These are phyloP conservation scores for Blastobasis lacticolella DNA, from an alignment of 2,888 invertebrate species.

Conservation along the genomic window DNA sequence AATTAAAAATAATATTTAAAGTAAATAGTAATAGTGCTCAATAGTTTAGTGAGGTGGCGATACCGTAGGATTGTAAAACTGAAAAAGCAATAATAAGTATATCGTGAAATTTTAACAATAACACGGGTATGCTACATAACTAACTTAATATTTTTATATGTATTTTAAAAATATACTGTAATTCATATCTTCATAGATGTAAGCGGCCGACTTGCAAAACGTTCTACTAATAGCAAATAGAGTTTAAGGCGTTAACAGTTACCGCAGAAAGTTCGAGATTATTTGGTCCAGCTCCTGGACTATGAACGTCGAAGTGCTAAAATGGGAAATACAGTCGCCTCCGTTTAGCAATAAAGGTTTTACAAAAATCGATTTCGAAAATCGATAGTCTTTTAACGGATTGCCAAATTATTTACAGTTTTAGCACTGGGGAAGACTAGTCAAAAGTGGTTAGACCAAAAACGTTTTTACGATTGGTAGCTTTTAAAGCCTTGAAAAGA, in stretches of 20 bases:
- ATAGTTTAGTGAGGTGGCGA: conserved; percentile 50
- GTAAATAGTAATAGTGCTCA: conserved; percentile 64
- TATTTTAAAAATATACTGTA: conserved; percentile 69
- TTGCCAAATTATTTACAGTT: conserved; percentile 2
- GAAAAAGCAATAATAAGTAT: conserved; percentile 61
- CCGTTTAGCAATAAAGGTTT: neutral
- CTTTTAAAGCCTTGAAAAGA: conserved; percentile 4
- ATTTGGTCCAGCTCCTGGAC: conserved; percentile 3
- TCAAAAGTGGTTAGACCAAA: neutral
- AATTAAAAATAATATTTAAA: conserved; percentile 36
- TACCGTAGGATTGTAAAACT: conserved; percentile 38
- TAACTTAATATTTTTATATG: conserved; percentile 72
- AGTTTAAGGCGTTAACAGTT: conserved; percentile 25
- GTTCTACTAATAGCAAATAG: conserved; percentile 47
- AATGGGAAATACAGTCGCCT: neutral
- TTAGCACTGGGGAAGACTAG: neutral
- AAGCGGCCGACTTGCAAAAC: conserved; percentile 58
- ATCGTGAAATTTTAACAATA: conserved; percentile 53
- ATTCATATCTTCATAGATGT: conserved; percentile 70
- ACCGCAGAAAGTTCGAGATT: conserved; percentile 4
- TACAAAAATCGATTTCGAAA: neutral
- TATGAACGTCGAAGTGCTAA: conserved; percentile 1
- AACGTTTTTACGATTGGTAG: neutral
- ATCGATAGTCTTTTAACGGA: neutral
- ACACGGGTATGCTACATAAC: conserved; percentile 42